Evolutionary conservation across 2,113 vertebrate species (phyloP), one percentile per base, ranked within the genome.

Genomic region (Catagonus wagneri): DNA sequence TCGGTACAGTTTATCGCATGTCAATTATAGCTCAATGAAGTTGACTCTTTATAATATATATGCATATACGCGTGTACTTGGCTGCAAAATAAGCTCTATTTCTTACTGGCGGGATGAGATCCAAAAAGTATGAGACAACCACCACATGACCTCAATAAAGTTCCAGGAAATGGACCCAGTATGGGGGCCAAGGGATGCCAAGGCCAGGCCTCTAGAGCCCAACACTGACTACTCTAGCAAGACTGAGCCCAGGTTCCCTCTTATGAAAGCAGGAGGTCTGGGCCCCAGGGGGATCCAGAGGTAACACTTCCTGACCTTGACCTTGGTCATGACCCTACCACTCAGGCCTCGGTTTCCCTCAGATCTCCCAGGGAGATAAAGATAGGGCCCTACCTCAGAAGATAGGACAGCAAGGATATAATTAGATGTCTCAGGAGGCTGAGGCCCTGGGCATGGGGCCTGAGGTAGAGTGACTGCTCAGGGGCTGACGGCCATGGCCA

Each of bases 371-470:
- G 60, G 44, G 83, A 97, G 97, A 96, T 97, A 97, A 97, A 97
- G 96, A 97, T 97, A 97, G 94, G 97, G 91, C 68, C 78, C 97
- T 96, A 97, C 91, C 95, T 97, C 97, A 97, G 95, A 95, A 96
- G 97, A 96, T 32, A 94, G 78, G 94, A 78, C 68, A 89, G 36
- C 2, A 1, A 85, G 61, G 96, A 79, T 97, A 97, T 96, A 96
- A 98, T 97, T 98, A 98, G 97, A 93, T 54, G n/a, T 75, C 65
- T 93, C 94, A 15, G 92, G 93, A 96, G 93, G 56, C 72, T 0
- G 34, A 65, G 63, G 90, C 44, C 76, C 74, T 83, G 76, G 95
- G 92, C 93, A 86, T 32, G 0, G 54, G 50, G 75, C 78, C 93
- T 91, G 92, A 74, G 3, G 16, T 1, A 12, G 58, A 86, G 72